A percentile compares a stretch with the other conserved stretches of the same genome.
Conservation (phyloP, 1,140 invertebrate genomes). For the Magallana gigas region DNA sequence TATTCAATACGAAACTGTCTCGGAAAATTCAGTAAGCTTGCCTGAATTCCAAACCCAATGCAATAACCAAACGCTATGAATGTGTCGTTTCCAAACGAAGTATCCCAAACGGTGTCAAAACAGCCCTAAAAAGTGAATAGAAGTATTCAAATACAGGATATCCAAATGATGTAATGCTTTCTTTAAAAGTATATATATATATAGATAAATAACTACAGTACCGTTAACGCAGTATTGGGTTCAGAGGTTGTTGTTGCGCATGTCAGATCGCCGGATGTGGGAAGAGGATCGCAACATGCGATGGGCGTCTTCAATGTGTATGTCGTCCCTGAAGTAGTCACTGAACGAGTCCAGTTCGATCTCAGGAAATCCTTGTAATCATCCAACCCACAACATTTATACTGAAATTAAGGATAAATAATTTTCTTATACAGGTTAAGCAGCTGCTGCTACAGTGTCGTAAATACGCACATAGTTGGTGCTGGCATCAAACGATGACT, state of each 20-base stretch:
- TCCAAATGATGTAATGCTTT: no score
- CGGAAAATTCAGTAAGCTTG: not conserved
- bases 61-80: conserved; percentile 4
- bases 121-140: not conserved
- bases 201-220: not conserved
- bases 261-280: not conserved
- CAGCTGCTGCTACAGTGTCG: no score
- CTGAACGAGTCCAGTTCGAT: not conserved
- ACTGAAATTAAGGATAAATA: not conserved
- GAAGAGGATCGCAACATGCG: not conserved
- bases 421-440: no score
- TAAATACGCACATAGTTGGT: no score
- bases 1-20: no score
- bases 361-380: not conserved
- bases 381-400: conserved; percentile 19
- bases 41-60: conserved; percentile 14
- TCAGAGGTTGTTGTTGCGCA: not conserved
- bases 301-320: not conserved
- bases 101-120: conserved; percentile 12
- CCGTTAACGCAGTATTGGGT: not conserved
- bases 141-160: no score
- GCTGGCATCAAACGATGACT: no score
- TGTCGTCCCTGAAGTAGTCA: not conserved
- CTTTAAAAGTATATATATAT: no score
- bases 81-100: not conserved